These are phyloP conservation scores for Apaloderma vittatum DNA, from an alignment of 2,113 vertebrate species.

Conservation along the genomic window DNA sequence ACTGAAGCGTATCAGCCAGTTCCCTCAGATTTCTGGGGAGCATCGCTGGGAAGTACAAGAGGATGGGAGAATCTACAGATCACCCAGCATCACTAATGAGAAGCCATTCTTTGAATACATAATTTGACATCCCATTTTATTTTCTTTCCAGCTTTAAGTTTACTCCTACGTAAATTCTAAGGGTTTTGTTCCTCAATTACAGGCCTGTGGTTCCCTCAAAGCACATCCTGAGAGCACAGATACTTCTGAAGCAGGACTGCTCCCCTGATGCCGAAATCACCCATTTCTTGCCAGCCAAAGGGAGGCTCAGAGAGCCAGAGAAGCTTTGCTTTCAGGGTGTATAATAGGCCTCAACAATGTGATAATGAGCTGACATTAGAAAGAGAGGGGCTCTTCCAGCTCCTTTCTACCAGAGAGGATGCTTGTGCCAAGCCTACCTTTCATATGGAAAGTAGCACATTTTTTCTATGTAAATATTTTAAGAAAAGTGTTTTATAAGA, in stretches of 20 bases:
- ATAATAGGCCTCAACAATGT: rapidly evolving
- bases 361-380: not conserved
- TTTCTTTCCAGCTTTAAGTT: not conserved
- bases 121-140: not conserved
- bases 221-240: not conserved
- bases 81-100: not conserved
- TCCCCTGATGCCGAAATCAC: not conserved
- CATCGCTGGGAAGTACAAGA: not conserved
- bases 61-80: not conserved
- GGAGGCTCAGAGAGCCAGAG: not conserved
- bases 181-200: not conserved
- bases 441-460: not conserved
- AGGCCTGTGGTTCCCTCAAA: not conserved
- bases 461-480: not conserved
- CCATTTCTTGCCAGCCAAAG: not conserved
- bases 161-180: not conserved
- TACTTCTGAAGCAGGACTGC: not conserved
- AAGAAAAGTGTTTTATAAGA: not conserved
- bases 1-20: not conserved
- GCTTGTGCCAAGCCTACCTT: not conserved
- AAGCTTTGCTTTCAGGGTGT: not conserved
- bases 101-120: not conserved
- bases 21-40: not conserved
- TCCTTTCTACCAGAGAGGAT: not conserved
- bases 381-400: not conserved